Base-by-base conservation (phyloP, 2,113 vertebrate genomes). In the Paramormyrops kingsleyae region DNA sequence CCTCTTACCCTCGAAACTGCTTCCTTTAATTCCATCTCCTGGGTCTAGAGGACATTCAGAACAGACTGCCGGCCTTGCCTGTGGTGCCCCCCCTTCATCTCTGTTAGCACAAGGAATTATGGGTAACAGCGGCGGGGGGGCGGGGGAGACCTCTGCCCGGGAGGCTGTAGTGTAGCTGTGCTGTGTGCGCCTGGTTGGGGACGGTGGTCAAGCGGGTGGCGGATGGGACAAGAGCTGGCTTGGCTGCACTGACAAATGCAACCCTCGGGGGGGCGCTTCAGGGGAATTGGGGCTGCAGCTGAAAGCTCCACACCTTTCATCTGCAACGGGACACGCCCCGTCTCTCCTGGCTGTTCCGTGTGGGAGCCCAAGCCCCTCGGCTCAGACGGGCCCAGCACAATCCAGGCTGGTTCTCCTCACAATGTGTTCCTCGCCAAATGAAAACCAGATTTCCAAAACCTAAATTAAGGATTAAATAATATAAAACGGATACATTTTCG, bases 21-120 rank as follows among this genome's bases (percentile, higher is more conserved):
- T 35, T 90, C 87, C 88, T 91, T 92, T 96, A 94, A 96, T 96
- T 95, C 84, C 91, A 95, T 96, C 95, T 94, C 92, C 92, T 91
- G 91, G 91, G 90, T 91, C 90, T 83, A 91, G 92, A 92, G 94
- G 93, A 91, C 93, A 94, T 93, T 93, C 93, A 92, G 91, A 92
- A 94, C 92, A 91, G 91, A 91, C 93, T 92, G 92, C 92, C 91
- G 92, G 93, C 93, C 89, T 94, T 94, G 94, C 66, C 83, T 42
- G 7, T 35, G 42, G 15, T 1, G 66, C 90, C 91, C 92, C 89
- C 87, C 91, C 89, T 91, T 88, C 83, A 89, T 90, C 88, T 56
- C 31, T 4, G 4, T 49, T 19, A 49, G n/a, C 24, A 49, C 24
- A 4, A 0, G 53, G 35, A 44, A 31, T 6, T 56, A 13, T 31